Base-by-base conservation (phyloP, 2,113 vertebrate species). In the Hippocampus abdominalis region DNA sequence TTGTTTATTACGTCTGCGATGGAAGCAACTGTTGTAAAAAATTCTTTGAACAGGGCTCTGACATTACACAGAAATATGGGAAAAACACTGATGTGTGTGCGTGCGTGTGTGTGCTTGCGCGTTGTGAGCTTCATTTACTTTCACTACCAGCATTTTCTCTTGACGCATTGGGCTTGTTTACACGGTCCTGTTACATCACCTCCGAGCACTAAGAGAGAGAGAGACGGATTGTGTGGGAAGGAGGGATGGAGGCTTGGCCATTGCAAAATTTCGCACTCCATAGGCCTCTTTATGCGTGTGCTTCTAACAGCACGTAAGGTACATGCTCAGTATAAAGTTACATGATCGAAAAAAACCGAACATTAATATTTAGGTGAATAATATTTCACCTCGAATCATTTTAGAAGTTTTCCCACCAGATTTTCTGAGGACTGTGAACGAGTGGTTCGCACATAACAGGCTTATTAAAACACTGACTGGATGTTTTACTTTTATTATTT, bases 131-230 rank as follows among this genome's bases (percentile, higher is more conserved):
- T 1, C 51, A 10, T 60, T 32, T 49, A 51, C 9, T 69, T 76
- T 67, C 62, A 51, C 72, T 59, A 10, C 9, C 44, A 74, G 65
- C n/a, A 27, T 69, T 85, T 70, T 78, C 73, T 74, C 70, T 68
- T 23, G 51, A 11, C 32, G 27, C 44, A 42, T 29, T 12, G 70
- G 66, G 46, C 64, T 80, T 84, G 83, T 88, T 87, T 83, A 80
- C 77, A 44, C 15, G 40, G 59, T 6, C 39, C 64, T 67, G 83
- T 90, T 88, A 84, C 87, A 87, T 89, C 84, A 87, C 74, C 78
- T 74, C 74, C 13, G 39, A 23, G 64, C 67, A 21, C 78, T 64
- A 66, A 83, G 84, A 75, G 84, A 85, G 84, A 85, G 72, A 79
- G 69, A 79, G 69, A 86, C 69, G 69, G 84, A 77, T 74, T 77